A percentile compares a stretch with the other conserved stretches of the same genome.
These are phyloP conservation scores for Pyrrhosoma nymphula DNA, from an alignment of 2,888 invertebrate genomes.

Conservation along the genomic window DNA sequence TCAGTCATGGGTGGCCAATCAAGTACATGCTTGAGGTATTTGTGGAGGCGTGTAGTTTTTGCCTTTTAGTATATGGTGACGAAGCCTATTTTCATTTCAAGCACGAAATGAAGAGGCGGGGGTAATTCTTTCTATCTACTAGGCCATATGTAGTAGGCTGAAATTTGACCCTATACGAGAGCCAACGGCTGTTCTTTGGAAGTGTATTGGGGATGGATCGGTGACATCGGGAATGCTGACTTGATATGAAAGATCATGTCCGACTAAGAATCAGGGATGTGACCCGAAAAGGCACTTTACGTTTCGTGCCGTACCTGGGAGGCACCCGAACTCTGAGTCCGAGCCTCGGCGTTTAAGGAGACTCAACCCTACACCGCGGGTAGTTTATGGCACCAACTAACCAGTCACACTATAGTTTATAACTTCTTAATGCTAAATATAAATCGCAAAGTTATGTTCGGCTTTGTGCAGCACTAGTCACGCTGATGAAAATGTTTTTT, in stretches of 20 bases:
- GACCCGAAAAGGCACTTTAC: no score
- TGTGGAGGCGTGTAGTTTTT: background rate
- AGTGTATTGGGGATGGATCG: background rate
- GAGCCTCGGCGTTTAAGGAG: no score
- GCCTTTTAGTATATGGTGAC: background rate
- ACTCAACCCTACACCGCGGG: no score
- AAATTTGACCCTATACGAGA: background rate
- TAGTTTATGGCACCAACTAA: no score
- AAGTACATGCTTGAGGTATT: background rate
- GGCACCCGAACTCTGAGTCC: no score
- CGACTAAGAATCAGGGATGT: background rate
- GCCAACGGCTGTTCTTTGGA: background rate
- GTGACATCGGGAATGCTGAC: background rate
- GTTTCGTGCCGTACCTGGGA: no score
- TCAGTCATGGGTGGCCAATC: background rate
- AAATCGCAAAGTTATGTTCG: no score
- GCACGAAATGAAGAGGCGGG: background rate
- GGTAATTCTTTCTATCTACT: background rate
- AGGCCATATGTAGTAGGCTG: no score
- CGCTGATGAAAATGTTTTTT: no score
- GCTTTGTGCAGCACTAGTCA: no score
- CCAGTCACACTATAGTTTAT: no score
- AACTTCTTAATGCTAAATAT: no score
- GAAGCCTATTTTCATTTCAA: background rate
- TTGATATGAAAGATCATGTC: background rate